Evolutionary conservation across 2,797 vertebrate species (phyloP), one percentile per base, ranked within the genome.

Genomic region (Chaetodon trifasciatus): DNA sequence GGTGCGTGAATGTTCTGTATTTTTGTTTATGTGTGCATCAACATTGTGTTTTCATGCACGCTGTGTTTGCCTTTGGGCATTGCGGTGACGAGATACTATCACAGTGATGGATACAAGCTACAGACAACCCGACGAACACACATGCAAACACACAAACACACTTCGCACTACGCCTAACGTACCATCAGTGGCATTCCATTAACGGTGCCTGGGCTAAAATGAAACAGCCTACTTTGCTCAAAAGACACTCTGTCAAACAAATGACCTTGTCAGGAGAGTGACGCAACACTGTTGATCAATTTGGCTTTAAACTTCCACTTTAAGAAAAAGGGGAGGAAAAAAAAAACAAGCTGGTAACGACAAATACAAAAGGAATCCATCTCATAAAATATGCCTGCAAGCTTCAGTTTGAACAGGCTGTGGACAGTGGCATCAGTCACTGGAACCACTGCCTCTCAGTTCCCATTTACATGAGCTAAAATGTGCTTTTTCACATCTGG

Each of bases 171-270:
- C 15, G 58, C 75, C 82, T 78, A 81, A 89, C 88, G 58, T 73
- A 86, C 74, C 86, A 91, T 91, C 80, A 84, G 79, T 65, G 62
- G 74, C 73, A 76, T 92, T 86, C 88, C 81, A 92, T 94, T 94
- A 93, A 89, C 28, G 50, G 69, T 76, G 73, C 74, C 84, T 76
- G 87, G 73, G 68, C 78, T 71, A 78, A 84, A 93, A 91, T 87
- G 79, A 91, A 90, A 94, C 73, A 83, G 92, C 84, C 90, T 86
- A 83, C 83, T 94, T 93, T 86, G 81, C 76, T 91, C 89, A 86
- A 88, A 91, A 90, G 78, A 93, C 91, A 91, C 79, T 92, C 76
- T 83, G 87, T 94, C 89, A 94, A 93, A 94, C 89, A 94, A 94
- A 95, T 88, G 88, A 90, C 91, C 90, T 89, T 87, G 83, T 88